These are phyloP conservation scores for Chlorops oryzae DNA, from an alignment of 1,140 invertebrate genomes.

Conservation along the genomic window DNA sequence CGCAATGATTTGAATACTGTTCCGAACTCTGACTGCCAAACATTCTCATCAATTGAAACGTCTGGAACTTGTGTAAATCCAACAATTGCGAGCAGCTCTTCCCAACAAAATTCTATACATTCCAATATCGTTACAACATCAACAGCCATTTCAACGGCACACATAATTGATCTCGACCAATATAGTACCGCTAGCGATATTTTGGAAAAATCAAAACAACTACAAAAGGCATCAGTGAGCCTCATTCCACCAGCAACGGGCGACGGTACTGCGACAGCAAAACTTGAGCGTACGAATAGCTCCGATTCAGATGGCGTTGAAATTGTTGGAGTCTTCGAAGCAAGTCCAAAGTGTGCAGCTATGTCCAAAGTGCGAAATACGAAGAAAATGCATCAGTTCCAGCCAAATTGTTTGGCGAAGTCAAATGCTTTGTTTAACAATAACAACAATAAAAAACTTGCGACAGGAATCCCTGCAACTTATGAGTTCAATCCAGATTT, in stretches of 20 bases:
- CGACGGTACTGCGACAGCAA: not conserved
- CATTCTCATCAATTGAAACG: no score
- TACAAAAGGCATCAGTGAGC: conserved; percentile 8
- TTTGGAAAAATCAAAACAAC: conserved; percentile 36
- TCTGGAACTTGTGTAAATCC: no score
- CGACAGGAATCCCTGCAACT: not conserved
- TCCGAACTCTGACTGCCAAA: no score
- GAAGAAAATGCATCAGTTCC: conserved; percentile 9
- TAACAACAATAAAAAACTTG: conserved; percentile 2
- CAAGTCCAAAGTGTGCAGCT: conserved; percentile 42
- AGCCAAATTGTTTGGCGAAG: no score
- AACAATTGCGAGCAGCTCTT: no score
- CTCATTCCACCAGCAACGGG: conserved; percentile 10
- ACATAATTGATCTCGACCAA: conserved; percentile 39
- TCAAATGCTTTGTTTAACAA: no score
- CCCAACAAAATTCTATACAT: conserved; percentile 20
- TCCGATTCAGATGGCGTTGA: conserved; percentile 44
- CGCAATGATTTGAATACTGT: no score
- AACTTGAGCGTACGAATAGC: conserved; percentile 30
- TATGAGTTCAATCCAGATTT: not conserved
- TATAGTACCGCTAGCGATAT: conserved; percentile 38
- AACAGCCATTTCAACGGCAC: conserved; percentile 15
- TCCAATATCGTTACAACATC: conserved; percentile 18
- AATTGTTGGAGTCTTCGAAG: conserved; percentile 35
- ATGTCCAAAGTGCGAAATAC: conserved; percentile 26